Evolutionary conservation across 1,140 invertebrate species (phyloP), one percentile per base, ranked within the genome.

Genomic region (Phocides pigmalion): DNA sequence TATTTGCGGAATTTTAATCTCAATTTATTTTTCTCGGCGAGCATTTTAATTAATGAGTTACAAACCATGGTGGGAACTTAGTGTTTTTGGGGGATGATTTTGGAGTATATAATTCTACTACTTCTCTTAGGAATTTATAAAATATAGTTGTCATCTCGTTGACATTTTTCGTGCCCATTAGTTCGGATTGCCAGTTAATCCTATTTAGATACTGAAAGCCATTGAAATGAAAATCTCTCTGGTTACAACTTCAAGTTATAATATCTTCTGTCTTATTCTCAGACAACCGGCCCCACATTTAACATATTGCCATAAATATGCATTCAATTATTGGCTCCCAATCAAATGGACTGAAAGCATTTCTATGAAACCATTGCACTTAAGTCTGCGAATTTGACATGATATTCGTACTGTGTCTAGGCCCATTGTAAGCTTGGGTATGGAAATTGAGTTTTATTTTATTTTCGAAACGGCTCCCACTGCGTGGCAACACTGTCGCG

Each of bases 21-120:
- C 1, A 46, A 8, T 58, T 14, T 46, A 0, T 46, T 6, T 19
- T 58, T 58, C 19, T 58, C 54, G 15, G 54, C 54, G 4, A 58
- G 41, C 22, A 58, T 12, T 58, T 35, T 58, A 15, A 46, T 32
- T 4, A 58, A 41, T 44, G 41, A 12, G 5, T 32, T 58, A 4
- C 9, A 46, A 58, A 58, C 54, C 54, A 58, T 3, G 54, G 41
- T 0, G 54, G 54, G 17, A 19, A 58, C 35, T 46, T 58, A 6
- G 41, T 12, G 11, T 14, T 46, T 28, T 58, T 58, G 9, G 54
- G 41, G n/a, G 3, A 0, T 14, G 2, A 9, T n/a, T 22, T 56
- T 28, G 53, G 53, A 0, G 54, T 58, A n/a, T 58, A 19, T 1
- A 58, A 17, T 14, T 46, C 41, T 16, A 58, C 35, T 0, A 41